Conservation (phyloP, 1,140 invertebrate species). For the Drosophila chauvacae region DNA sequence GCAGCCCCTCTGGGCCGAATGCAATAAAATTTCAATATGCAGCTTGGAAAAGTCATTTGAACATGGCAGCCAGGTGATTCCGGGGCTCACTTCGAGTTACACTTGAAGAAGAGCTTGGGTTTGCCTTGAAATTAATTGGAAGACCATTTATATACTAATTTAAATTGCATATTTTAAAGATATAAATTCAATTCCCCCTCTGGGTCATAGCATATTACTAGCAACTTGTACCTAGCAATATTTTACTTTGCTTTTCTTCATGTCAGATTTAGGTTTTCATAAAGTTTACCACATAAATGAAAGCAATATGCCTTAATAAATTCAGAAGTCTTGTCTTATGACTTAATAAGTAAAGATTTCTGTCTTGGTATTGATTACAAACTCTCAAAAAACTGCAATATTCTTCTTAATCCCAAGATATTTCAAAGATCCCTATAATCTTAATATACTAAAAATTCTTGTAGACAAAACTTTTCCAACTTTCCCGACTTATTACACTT, state of each 20-base stretch:
- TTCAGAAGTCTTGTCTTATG: background rate
- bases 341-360: background rate
- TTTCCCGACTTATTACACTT: conserved; percentile 5
- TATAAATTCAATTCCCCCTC: too few relatives aligned
- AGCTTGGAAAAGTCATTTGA: conserved; percentile 39
- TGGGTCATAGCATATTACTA: too few relatives aligned
- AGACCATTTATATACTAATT: background rate
- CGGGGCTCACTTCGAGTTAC: conserved; percentile 19
- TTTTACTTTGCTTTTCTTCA: too few relatives aligned
- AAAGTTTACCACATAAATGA: too few relatives aligned
- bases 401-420: background rate
- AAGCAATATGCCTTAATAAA: background rate
- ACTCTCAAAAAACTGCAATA: background rate
- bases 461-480: background rate
- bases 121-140: background rate
- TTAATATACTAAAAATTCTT: background rate
- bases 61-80: conserved; percentile 51
- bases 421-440: background rate
- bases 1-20: conserved; percentile 34
- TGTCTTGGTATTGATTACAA: background rate
- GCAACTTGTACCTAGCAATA: too few relatives aligned
- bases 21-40: conserved; percentile 83
- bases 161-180: background rate
- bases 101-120: background rate
- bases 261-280: too few relatives aligned